These are phyloP conservation scores for Lasiurus borealis DNA, from an alignment of 2,113 vertebrate species.

Conservation along the genomic window DNA sequence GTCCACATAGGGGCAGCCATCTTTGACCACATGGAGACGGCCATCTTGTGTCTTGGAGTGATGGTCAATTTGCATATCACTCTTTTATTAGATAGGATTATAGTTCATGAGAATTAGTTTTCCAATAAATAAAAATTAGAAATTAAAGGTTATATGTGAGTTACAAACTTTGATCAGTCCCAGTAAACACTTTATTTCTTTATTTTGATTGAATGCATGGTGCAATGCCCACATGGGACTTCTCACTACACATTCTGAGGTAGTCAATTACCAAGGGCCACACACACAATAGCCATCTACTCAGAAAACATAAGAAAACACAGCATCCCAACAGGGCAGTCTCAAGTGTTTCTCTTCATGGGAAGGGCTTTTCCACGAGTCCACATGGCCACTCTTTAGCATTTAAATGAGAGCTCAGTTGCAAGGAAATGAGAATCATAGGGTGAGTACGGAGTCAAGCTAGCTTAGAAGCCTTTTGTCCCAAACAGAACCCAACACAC, in stretches of 20 bases:
- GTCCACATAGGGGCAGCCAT: too few relatives aligned
- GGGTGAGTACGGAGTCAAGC: not conserved
- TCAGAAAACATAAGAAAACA: not conserved
- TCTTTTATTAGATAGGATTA: not conserved
- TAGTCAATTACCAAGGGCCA: not conserved
- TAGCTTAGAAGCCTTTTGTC: not conserved
- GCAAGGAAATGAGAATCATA: not conserved
- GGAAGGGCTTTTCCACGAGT: not conserved
- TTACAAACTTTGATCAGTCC: not conserved
- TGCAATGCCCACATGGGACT: not conserved
- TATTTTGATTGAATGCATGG: not conserved
- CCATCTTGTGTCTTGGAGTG: too few relatives aligned
- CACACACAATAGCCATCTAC: not conserved
- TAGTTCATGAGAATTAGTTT: not conserved
- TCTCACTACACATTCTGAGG: not conserved
- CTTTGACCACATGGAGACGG: too few relatives aligned
- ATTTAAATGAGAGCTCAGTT: not conserved
- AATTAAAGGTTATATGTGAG: not conserved
- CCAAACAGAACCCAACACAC: not conserved
- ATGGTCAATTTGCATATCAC: too few relatives aligned
- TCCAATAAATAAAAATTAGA: conserved; percentile 21
- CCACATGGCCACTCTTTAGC: not conserved
- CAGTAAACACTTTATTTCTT: not conserved
- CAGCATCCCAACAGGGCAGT: not conserved
- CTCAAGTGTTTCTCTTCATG: not conserved